Evolutionary conservation across 2,113 vertebrate genomes (phyloP), one percentile per base, ranked within the genome.

Genomic region (Pholis gunnellus): DNA sequence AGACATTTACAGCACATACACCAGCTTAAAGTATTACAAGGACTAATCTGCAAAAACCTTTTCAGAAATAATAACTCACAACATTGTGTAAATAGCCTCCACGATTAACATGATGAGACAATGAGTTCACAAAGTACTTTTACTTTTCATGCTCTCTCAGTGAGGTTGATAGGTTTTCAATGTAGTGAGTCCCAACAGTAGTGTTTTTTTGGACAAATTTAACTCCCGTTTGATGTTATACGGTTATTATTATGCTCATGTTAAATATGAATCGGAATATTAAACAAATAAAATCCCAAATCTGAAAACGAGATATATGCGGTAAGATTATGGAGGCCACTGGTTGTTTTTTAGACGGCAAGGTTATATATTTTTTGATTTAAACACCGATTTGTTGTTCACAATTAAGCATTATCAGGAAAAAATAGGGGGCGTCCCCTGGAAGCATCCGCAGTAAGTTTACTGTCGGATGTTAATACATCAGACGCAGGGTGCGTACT

Each of bases 111-210:
- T 25, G 52, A 56, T 20, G 27, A 78, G 34, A 66, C 46, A 73
- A 69, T 15, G 0, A 61, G 17, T 54, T 70, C 14, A 84, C 20
- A 56, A 78, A 61, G 38, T 17, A 20, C 38, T 66, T 67, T 29
- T 52, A 10, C n/a, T 56, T 60, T 31, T 46, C 27, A 17, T 38
- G 27, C 20, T 42, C 42, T 42, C 42, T 66, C 9, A 10, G 54
- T 27, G n/a, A 57, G 13, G n/a, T 6, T 57, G 54, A 57, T 25
- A 27, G n/a, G 54, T 56, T n/a, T 56, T 56, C 52, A 54, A 54
- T n/a, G 52, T n/a, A 3, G 52, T 10, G 22, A 54, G 20, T 54
- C 52, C 52, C n/a, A n/a, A n/a, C n/a, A n/a, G n/a, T n/a, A n/a
- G n/a, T n/a, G n/a, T n/a, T n/a, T 46, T 46, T 15, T 46, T 46